phyloP scores from a whole-genome alignment of 2,113 vertebrate species.

The Microtus ochrogaster region DNA sequence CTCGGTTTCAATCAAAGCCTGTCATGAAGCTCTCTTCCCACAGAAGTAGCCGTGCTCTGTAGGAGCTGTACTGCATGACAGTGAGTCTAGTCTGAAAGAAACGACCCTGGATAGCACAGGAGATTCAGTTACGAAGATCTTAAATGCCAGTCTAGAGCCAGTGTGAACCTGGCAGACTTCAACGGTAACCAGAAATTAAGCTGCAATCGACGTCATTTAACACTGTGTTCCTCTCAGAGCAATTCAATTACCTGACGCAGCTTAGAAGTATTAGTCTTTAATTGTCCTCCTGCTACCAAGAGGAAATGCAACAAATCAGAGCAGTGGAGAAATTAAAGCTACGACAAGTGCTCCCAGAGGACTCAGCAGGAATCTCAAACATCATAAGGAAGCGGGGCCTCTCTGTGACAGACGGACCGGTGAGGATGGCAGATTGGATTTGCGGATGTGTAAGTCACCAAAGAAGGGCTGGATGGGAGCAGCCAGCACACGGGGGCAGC shows the following conservation, averaged over 20 bases:
- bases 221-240: neutral
- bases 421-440: neutral
- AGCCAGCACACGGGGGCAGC: fast-evolving
- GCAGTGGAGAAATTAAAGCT: neutral
- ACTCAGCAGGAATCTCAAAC: neutral
- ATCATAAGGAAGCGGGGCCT: fast-evolving
- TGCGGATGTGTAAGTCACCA: fast-evolving
- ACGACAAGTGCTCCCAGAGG: no score
- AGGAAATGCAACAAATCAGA: neutral
- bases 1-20: neutral
- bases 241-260: neutral
- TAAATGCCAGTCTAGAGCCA: neutral
- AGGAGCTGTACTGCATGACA: neutral
- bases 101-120: neutral
- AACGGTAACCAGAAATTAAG: neutral
- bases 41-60: neutral
- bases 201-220: neutral
- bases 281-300: neutral
- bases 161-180: neutral
- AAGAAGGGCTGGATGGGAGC: neutral
- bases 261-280: neutral
- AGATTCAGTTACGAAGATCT: neutral
- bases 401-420: fast-evolving
- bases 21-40: neutral
- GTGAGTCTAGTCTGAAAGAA: neutral